Evolutionary conservation across 2,888 invertebrate species (phyloP), one percentile per base, ranked within the genome.

Genomic region (Andrena camellia): DNA sequence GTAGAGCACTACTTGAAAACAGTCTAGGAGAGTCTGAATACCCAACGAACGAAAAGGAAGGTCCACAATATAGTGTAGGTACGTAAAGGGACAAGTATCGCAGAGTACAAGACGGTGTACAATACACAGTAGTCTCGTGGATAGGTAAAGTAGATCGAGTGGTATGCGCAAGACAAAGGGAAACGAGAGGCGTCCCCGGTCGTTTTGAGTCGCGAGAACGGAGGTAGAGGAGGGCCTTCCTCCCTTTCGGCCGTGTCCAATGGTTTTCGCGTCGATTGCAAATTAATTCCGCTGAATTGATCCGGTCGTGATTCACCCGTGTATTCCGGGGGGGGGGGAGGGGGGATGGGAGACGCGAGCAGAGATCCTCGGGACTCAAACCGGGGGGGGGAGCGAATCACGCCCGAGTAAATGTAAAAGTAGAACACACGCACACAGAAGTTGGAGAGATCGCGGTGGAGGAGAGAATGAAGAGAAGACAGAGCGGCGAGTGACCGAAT

Each of bases 391-490:
- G 17, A 4, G 42, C 42, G 42, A 42, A 57, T 62, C 79, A 54
- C 68, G 66, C 63, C 79, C 77, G 72, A 70, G 86, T 66, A 80
- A 80, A 87, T 87, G 85, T 83, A 85, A 42, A 80, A 75, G 73
- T 87, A 87, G 72, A 85, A 82, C 83, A 89, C 89, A 88, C 88
- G 81, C 88, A 89, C 85, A 88, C 87, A 80, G 75, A 85, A 78
- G 52, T 71, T 7, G 72, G 64, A 66, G 48, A 68, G 77, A 66
- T 31, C 54, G 35, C 35, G 33, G 66, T 59, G 31, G 13, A 52
- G 20, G 54, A 67, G 54, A 81, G 70, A 23, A 52, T 64, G 75
- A 88, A 42, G 71, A 74, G 75, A 85, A 35, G 70, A 72, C 42
- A 60, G 63, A 71, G 52, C 26, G 78, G 72, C 68, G 62, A 84